Percentiles rank a stretch among this genome's conserved stretches.
phyloP scores from a whole-genome alignment of 2,797 vertebrate species.

The Malacoctenus gilli region DNA sequence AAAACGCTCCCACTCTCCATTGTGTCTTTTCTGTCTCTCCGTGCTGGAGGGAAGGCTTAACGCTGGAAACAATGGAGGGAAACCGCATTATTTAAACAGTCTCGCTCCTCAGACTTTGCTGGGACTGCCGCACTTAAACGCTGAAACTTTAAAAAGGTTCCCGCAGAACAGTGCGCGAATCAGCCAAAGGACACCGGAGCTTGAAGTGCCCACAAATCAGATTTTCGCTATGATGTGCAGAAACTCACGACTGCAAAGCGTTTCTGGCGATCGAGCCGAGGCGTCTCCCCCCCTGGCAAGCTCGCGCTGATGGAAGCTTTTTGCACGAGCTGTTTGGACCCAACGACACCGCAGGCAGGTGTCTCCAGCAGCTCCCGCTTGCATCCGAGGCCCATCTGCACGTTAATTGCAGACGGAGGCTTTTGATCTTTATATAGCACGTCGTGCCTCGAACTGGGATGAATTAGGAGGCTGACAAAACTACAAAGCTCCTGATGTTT shows the following conservation, averaged over 20 bases:
- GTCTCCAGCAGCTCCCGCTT: conserved; percentile 15
- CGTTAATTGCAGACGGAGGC: conserved; percentile 38
- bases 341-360: conserved; percentile 15
- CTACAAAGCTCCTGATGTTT: conserved; percentile 52
- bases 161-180: too few species aligned
- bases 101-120: conserved; percentile 29
- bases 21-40: conserved; percentile 46
- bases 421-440: conserved; percentile 71
- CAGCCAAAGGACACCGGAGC: background rate
- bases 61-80: conserved; percentile 66
- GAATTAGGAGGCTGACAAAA: conserved; percentile 56
- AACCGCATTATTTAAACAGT: conserved; percentile 48
- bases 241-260: conserved; percentile 26
- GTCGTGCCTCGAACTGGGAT: conserved; percentile 17
- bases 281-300: too few species aligned
- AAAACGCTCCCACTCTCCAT: conserved; percentile 49
- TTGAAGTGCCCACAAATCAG: conserved; percentile 9
- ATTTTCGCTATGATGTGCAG: conserved; percentile 43
- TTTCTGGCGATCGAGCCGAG: conserved; percentile 18
- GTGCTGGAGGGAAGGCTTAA: conserved; percentile 36
- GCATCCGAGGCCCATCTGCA: conserved; percentile 55
- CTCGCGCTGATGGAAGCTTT: conserved; percentile 2
- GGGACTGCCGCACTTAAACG: conserved; percentile 5
- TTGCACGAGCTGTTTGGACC: conserved; percentile 32
- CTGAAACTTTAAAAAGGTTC: too few species aligned